phyloP scores from a whole-genome alignment of 2,113 vertebrate genomes.

The Sialia sialis region DNA sequence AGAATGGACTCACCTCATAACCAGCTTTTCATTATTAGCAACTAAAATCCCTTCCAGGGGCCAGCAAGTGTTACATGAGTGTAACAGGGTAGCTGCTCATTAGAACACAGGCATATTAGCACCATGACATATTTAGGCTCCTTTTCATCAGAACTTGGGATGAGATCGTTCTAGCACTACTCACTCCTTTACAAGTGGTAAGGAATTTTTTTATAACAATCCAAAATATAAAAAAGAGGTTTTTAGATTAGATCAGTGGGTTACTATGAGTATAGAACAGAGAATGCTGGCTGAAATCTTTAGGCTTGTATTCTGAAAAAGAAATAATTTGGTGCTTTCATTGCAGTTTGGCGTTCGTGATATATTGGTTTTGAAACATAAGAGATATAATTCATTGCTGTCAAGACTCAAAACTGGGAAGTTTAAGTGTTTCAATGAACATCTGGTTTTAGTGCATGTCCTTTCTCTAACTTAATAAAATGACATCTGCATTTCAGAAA shows the following conservation, averaged over 20 bases:
- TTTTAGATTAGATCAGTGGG: background rate
- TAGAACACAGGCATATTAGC: background rate
- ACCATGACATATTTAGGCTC: accelerated
- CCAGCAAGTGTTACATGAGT: background rate
- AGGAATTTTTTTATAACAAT: background rate
- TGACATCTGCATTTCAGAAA: background rate
- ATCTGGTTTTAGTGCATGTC: background rate
- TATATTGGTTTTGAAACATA: background rate
- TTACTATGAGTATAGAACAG: background rate
- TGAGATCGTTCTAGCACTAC: background rate
- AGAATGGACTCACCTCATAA: accelerated
- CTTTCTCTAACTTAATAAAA: background rate
- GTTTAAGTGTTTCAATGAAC: background rate
- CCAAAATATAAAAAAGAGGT: background rate
- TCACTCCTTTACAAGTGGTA: background rate
- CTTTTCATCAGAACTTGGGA: background rate
- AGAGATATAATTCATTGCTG: background rate
- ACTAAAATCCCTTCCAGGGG: background rate
- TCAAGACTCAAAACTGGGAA: background rate
- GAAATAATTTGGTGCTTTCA: background rate
- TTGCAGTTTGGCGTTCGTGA: background rate
- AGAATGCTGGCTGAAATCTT: background rate
- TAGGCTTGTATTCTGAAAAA: background rate
- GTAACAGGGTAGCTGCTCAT: background rate
- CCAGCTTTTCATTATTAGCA: background rate